These are phyloP conservation scores for Ptilonorhynchus violaceus DNA, from an alignment of 2,113 vertebrate genomes.

Conservation along the genomic window DNA sequence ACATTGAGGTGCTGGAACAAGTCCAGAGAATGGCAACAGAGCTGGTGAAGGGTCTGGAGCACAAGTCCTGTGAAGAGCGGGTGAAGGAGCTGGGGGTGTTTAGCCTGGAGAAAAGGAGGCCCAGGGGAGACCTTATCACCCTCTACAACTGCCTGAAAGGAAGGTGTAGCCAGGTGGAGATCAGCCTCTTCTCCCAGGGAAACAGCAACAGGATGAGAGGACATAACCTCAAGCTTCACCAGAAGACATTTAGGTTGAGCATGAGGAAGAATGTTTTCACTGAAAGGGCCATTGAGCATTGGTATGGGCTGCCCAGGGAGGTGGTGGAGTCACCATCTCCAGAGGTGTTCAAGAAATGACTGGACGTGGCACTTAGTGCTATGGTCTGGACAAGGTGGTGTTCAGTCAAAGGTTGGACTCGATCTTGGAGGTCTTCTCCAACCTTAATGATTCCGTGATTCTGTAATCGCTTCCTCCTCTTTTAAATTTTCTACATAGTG, in stretches of 20 bases:
- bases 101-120: neutral
- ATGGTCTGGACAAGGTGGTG: neutral
- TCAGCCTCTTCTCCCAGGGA: neutral
- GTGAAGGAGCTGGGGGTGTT: neutral
- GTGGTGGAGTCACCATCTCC: rapidly evolving
- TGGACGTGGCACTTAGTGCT: neutral
- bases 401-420: neutral
- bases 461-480: neutral
- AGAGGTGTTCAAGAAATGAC: neutral
- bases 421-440: neutral
- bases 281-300: neutral
- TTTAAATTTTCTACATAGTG: neutral
- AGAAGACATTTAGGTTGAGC: neutral
- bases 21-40: neutral
- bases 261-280: neutral
- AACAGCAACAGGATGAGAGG: neutral
- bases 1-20: neutral
- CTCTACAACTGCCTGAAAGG: neutral
- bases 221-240: neutral
- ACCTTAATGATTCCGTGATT: neutral
- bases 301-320: neutral
- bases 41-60: neutral
- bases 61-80: neutral
- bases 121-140: neutral
- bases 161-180: neutral